Evolutionary conservation across 2,797 vertebrate genomes (phyloP), one percentile per base, ranked within the genome.

Genomic region (Notolabrus celidotus): DNA sequence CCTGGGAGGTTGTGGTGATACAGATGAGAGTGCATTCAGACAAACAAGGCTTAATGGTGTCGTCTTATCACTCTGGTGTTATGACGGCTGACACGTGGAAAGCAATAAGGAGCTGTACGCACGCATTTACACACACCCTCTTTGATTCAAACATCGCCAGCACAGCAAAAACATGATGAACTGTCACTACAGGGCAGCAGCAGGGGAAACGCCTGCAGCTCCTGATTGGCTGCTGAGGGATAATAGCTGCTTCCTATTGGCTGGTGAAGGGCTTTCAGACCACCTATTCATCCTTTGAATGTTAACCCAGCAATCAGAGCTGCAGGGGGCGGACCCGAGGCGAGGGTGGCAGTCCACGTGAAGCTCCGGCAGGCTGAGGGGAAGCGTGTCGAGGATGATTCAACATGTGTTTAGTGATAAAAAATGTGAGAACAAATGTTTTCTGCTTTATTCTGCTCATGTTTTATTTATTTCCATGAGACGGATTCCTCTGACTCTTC

Each of bases 281-380:
- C 67, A 42, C 65, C 57, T 42, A 47, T 69, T 46, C 54, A 46
- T 62, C 46, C 68, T 69, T 38, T 79, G 61, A 91, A 84, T 77
- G 75, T 58, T 45, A 86, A 89, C 68, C 27, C 52, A 65, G 75
- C 80, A 88, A 92, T 91, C 75, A 76, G 47, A 79, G 73, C 82
- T 7, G 47, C 79, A 50, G 76, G 83, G 71, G 86, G 85, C 55
- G 75, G 86, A 68, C 52, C 74, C 2, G 27, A 60, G 72, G 71
- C 6, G 16, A 56, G 80, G 51, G 80, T 86, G 88, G 83, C 57
- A 71, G 71, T 79, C 83, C 90, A 92, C 84, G 90, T 93, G 93
- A 71, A 68, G 70, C 51, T 3, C 42, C 65, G 49, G 67, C 41
- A 19, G 72, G 80, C 58, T 50, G 61, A 45, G 23, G 17, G 22